Evolutionary conservation across 2,888 invertebrate genomes (phyloP).

Genomic region (Clunio marinus): DNA sequence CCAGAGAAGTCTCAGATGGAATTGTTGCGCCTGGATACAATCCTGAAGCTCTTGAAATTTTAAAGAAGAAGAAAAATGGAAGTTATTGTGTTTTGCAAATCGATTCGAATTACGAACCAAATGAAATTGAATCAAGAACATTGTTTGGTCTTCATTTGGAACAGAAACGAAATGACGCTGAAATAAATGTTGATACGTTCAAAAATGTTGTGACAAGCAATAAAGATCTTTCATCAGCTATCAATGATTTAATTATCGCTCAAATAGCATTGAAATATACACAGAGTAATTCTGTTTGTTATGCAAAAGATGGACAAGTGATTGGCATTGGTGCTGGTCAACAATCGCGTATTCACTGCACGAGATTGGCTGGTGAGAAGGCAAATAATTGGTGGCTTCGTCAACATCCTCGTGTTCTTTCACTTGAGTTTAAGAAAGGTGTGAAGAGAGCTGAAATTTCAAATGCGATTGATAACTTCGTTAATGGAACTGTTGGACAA

Average conservation of each 20-base stretch:
- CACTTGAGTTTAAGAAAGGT: constrained; percentile 78
- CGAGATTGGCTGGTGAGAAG: constrained; percentile 58
- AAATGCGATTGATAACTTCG: constrained; percentile 93
- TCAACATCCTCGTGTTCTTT: constrained; percentile 79
- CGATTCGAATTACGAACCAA: constrained; percentile 79
- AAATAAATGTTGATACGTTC: constrained; percentile 73
- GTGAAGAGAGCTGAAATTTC: constrained; percentile 88
- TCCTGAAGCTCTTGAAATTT: constrained; percentile 72
- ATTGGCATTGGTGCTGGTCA: constrained; percentile 99
- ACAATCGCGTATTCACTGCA: constrained; percentile 97
- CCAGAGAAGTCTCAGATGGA: constrained; percentile 95
- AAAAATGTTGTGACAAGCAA: constrained; percentile 72
- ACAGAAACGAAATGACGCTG: constrained; percentile 84
- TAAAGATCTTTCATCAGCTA: constrained; percentile 66
- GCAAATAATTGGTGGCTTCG: constrained; percentile 98
- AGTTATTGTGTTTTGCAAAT: constrained; percentile 82
- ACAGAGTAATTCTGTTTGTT: constrained; percentile 98
- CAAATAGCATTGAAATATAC: constrained; percentile 59
- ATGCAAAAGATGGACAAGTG: constrained; percentile 54
- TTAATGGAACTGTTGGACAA: constrained; percentile 83
- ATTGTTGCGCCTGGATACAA: constrained; percentile 92
- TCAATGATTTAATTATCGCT: constrained; percentile 61
- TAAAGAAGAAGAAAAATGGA: constrained; percentile 94
- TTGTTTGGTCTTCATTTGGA: constrained; percentile 81
- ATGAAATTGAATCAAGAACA: constrained; percentile 72